Base-by-base conservation (phyloP, 1,140 invertebrate species). In the Lasioglossum albipes region DNA sequence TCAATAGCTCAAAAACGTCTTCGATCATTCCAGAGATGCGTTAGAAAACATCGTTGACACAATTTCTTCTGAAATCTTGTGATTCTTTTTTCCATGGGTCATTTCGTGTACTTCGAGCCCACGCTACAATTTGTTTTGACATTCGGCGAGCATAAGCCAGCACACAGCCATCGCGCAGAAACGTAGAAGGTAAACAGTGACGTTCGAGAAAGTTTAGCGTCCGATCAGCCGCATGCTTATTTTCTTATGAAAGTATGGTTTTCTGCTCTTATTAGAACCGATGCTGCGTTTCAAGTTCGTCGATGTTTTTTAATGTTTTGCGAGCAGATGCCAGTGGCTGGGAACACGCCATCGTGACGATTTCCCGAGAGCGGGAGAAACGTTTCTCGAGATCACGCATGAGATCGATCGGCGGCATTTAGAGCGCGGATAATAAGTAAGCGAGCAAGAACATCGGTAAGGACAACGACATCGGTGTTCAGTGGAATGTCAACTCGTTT, bases 401-500 rank as follows among this genome's bases (percentile, higher is more conserved):
- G n/a, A n/a, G 16, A 67, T 59, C 41, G 52, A 79, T 22, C 9
- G 18, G 13, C 27, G 52, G 22, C 70, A 74, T 79, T 67, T 59
- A 67, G 52, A 79, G 62, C 70, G 52, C 49, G 49, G 68, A 74
- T 42, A 42, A 52, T 61, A 66, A 54, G 27, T 62, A 69, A 69
- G 69, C 36, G 49, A 67, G n/a, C 66, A 75, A 27, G 66, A 68
- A 68, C 64, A 62, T 83, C 67, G 79, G 82, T 84, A 81, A 78
- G 77, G 67, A 79, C 78, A 72, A 72, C 79, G 67, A 82, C 82
- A 86, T 89, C 87, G 87, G 79, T 82, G 84, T 83, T 87, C 75
- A 79, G 68, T 81, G 85, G 88, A 89, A 89, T 90, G 83, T 83
- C 87, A 85, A 84, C 81, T 88, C 87, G 85, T 86, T 90, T 89